Conservation (phyloP, 2,113 vertebrate genomes). For the Synodontis membranacea region DNA sequence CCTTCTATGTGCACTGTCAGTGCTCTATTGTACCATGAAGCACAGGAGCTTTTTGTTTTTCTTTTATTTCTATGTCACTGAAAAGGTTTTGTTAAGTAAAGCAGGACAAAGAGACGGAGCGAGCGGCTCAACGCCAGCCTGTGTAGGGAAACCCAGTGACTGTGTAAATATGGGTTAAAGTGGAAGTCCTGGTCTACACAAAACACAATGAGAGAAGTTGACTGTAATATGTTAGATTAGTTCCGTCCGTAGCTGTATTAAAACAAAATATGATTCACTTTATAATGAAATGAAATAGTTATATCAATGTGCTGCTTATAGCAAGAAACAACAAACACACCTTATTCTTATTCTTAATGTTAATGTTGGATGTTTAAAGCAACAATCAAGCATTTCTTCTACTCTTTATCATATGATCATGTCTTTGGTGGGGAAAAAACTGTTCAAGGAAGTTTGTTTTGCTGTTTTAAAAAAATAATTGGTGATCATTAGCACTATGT, state of each 20-base stretch:
- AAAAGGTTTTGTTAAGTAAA: constrained; percentile 23
- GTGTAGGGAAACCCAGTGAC: constrained; percentile 9
- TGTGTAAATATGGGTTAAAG: background rate
- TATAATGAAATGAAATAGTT: background rate
- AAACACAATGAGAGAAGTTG: background rate
- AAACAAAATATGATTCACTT: background rate
- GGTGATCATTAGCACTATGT: background rate
- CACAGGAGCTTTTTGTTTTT: constrained; percentile 11
- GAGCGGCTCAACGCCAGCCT: background rate
- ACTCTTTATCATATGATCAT: no score
- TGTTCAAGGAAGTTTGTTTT: background rate
- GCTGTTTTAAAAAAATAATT: background rate
- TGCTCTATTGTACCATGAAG: constrained; percentile 10
- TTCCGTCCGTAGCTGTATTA: no score
- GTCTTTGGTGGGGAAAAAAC: no score
- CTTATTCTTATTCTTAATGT: background rate
- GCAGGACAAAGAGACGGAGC: constrained; percentile 20
- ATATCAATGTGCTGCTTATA: background rate
- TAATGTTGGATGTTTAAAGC: no score
- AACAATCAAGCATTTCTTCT: no score
- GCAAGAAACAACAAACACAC: background rate
- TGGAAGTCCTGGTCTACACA: background rate
- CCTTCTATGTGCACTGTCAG: background rate
- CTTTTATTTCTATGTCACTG: background rate
- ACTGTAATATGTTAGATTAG: background rate